Base-by-base conservation (phyloP, 2,888 invertebrate species). In the Ferdinandea cuprea region DNA sequence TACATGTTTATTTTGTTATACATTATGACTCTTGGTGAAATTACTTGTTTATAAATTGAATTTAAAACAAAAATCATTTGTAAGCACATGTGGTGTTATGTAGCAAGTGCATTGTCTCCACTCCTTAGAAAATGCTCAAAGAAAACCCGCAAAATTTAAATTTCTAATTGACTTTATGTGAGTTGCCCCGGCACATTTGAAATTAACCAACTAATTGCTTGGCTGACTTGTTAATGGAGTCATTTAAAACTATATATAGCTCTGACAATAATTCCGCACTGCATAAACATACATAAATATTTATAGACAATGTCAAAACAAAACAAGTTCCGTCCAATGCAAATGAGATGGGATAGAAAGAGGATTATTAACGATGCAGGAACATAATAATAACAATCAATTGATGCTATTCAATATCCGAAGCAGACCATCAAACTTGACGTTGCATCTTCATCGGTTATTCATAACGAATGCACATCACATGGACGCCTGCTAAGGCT, bases 371-470 rank as follows among this genome's bases (percentile, higher is more conserved):
- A 28, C 69, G 58, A 69, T 52, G 58, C 15, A 69, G 37, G 35
- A 80, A 74, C 69, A 50, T 80, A 40, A 68, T 65, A 65, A 71
- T 65, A 76, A 61, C 71, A 76, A 71, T 76, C 81, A 76, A 81
- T 72, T 71, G 66, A 65, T 56, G 71, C 61, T 71, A 76, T 81
- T 81, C 66, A 76, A 76, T 71, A 66, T 72, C 63, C 50, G 71
- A 46, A 66, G 65, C 63, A 42, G 71, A 46, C 50, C 48, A 48
- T 72, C 65, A 58, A 50, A 52, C 40, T 52, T 37, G 66, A 61
- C 42, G 48, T 71, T 21, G 81, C 71, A 76, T 81, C 61, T 76
- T 76, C 76, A 81, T 81, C 71, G 59, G 59, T 72, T 81, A 81
- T 81, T 76, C 81, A 81, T 66, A 61, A 65, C 59, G 54, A 76